phyloP scores from a whole-genome alignment of 23 tunicate species.

The Botrylloides violaceus region DNA sequence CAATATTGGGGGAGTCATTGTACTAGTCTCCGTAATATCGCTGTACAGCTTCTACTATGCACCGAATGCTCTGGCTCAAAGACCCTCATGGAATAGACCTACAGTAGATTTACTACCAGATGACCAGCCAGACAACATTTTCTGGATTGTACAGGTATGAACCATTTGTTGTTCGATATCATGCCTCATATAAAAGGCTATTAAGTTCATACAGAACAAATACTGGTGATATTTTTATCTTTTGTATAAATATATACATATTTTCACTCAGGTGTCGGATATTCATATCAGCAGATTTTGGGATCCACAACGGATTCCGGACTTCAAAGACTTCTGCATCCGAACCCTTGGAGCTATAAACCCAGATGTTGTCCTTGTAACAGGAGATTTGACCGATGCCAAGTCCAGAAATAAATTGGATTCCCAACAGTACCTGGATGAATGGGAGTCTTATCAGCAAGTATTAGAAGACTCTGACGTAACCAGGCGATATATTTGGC shows the following conservation, averaged over 20 bases:
- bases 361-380: conserved; percentile 84
- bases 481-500: conserved; percentile 56
- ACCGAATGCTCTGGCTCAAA: too few relatives aligned
- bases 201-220: too few relatives aligned
- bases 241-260: background rate
- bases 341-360: conserved; percentile 39
- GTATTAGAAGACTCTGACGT: conserved; percentile 47
- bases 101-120: conserved; percentile 14
- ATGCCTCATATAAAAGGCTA: background rate
- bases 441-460: conserved; percentile 74
- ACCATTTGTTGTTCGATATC: background rate
- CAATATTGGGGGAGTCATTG: too few relatives aligned
- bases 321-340: conserved; percentile 59
- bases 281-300: conserved; percentile 62
- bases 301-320: conserved; percentile 53
- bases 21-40: too few relatives aligned
- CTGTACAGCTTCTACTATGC: too few relatives aligned
- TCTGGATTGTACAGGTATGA: conserved; percentile 81
- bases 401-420: conserved; percentile 40
- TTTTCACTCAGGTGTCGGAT: conserved; percentile 61
- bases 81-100: too few relatives aligned
- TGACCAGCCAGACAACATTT: conserved; percentile 32
- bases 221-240: too few relatives aligned
- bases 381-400: conserved; percentile 99
- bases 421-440: conserved; percentile 61